A percentile compares a stretch with the other conserved stretches of the same genome.
These are phyloP conservation scores for Anthrax anthrax DNA, from an alignment of 2,888 invertebrate species.

Conservation along the genomic window DNA sequence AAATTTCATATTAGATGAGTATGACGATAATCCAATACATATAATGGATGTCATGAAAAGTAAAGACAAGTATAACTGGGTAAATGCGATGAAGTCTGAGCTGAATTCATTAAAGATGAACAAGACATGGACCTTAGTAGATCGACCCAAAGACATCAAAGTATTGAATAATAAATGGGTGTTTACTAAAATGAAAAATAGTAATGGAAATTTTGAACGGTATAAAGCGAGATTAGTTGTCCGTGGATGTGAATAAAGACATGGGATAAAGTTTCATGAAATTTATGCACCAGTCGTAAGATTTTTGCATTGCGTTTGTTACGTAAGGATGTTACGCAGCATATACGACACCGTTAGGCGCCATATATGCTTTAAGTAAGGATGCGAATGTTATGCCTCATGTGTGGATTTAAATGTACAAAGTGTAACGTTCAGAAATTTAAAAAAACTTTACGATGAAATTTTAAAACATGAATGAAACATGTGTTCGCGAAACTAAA, in stretches of 20 bases:
- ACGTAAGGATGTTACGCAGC: too few relatives aligned
- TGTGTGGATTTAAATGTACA: too few relatives aligned
- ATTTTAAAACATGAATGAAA: too few relatives aligned
- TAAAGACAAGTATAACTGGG: conserved; percentile 8
- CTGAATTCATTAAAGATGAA: conserved; percentile 9
- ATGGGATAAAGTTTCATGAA: neutral
- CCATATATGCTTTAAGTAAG: too few relatives aligned
- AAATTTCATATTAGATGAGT: neutral
- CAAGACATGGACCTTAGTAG: conserved; percentile 11
- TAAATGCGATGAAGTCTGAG: conserved; percentile 11
- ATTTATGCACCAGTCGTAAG: neutral
- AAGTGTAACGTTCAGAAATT: too few relatives aligned
- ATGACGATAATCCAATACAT: neutral
- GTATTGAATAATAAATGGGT: conserved; percentile 1
- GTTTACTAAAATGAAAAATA: neutral
- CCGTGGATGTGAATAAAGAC: neutral
- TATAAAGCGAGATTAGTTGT: neutral
- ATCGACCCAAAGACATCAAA: conserved; percentile 3
- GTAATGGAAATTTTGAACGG: neutral
- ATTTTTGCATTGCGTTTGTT: conserved; percentile 2
- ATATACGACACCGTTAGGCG: too few relatives aligned
- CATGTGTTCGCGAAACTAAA: too few relatives aligned
- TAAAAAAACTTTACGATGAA: too few relatives aligned
- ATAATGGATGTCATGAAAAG: neutral
- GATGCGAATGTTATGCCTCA: too few relatives aligned